These are phyloP conservation scores for Ceuthmochares aereus DNA, from an alignment of 2,113 vertebrate genomes.

Conservation along the genomic window DNA sequence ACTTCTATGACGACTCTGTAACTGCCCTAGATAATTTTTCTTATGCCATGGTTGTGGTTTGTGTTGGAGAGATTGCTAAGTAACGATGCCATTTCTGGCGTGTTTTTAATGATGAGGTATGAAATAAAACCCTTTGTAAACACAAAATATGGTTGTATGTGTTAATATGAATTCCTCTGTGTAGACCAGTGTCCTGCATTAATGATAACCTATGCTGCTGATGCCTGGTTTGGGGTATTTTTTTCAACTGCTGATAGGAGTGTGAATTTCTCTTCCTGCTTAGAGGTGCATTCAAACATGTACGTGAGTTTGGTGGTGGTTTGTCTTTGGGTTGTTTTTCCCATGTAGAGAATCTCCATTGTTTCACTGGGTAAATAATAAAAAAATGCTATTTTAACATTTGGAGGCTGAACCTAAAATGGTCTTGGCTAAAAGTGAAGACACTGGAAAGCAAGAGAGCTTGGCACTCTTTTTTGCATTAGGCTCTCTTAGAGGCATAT, in stretches of 20 bases:
- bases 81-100: not conserved
- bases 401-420: not conserved
- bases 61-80: not conserved
- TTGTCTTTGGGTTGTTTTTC: not conserved
- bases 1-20: too few relatives aligned
- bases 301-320: rapidly evolving
- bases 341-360: not conserved
- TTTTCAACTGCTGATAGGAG: not conserved
- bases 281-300: not conserved
- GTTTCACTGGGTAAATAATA: not conserved
- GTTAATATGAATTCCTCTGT: not conserved
- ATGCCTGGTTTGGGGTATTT: not conserved
- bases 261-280: not conserved
- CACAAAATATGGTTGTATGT: not conserved
- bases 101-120: not conserved
- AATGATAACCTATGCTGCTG: rapidly evolving
- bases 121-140: not conserved
- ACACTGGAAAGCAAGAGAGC: not conserved
- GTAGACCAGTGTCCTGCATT: not conserved
- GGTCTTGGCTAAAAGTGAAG: not conserved
- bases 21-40: not conserved
- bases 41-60: not conserved
- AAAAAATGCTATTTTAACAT: not conserved
- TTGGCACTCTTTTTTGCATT: not conserved
- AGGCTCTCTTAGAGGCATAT: not conserved